Conservation (phyloP, 2,888 invertebrate genomes). For the Hylaea fasciaria region DNA sequence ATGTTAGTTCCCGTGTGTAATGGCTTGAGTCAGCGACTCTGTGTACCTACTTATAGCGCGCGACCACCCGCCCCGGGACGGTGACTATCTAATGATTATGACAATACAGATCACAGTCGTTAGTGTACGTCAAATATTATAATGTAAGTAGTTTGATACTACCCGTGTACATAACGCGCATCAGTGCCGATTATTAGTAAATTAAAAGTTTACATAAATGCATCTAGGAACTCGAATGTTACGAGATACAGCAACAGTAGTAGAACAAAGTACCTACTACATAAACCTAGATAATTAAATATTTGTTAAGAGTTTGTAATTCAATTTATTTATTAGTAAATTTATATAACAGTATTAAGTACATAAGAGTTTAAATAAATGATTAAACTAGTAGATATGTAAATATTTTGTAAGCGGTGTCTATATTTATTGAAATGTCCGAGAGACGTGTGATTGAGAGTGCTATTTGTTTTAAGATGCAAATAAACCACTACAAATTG, state of each 20-base stretch:
- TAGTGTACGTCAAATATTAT: neutral
- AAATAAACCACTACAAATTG: slow-evolving; percentile 45
- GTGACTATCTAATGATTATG: neutral
- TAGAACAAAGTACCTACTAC: too few species aligned
- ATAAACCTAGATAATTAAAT: neutral
- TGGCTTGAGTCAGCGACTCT: too few species aligned
- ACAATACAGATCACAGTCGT: slow-evolving; percentile 5
- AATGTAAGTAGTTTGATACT: too few species aligned
- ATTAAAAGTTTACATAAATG: neutral
- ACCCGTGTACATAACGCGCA: too few species aligned
- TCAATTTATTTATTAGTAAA: slow-evolving; percentile 15
- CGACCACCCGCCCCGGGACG: too few species aligned
- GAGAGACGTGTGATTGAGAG: slow-evolving; percentile 56
- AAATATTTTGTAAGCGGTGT: slow-evolving; percentile 40
- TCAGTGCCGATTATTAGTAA: too few species aligned
- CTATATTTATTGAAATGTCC: slow-evolving; percentile 57
- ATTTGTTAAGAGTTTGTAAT: slow-evolving; percentile 35
- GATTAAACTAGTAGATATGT: slow-evolving; percentile 26
- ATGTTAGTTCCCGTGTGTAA: too few species aligned
- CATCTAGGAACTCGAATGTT: neutral
- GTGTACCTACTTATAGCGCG: too few species aligned
- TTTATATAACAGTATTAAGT: slow-evolving; percentile 24
- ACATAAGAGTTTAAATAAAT: slow-evolving; percentile 13
- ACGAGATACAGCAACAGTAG: too few species aligned
- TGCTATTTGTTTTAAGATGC: slow-evolving; percentile 66